phyloP scores from a whole-genome alignment of 2,113 vertebrate genomes.

The Lanius collurio region DNA sequence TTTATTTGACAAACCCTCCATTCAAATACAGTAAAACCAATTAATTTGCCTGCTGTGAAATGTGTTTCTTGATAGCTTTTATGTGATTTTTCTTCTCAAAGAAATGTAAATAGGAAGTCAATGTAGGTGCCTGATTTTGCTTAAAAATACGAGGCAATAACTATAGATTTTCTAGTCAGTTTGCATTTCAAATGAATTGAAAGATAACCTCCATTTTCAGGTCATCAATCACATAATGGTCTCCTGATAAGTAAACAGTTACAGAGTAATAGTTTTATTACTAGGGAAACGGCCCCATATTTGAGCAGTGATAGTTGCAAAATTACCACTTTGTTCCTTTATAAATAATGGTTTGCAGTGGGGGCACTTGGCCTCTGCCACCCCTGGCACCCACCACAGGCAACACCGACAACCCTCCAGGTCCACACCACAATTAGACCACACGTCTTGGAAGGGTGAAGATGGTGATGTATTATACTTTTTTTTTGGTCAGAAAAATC shows the following conservation, averaged over 20 bases:
- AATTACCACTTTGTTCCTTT: conserved; percentile 40
- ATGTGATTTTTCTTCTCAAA: conserved; percentile 71
- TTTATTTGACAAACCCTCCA: conserved; percentile 81
- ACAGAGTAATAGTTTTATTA: conserved; percentile 72
- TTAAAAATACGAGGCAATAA: conserved; percentile 65
- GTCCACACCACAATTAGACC: background rate
- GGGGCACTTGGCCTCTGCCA: background rate
- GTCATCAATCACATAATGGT: conserved; percentile 68
- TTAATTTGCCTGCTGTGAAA: conserved; percentile 82
- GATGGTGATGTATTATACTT: background rate
- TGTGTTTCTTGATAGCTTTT: conserved; percentile 76
- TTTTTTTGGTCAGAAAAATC: conserved; percentile 25
- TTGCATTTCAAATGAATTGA: conserved; percentile 75
- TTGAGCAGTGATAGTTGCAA: conserved; percentile 48
- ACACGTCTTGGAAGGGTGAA: background rate
- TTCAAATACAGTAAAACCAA: conserved; percentile 82
- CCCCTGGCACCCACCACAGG: background rate
- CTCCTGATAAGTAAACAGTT: conserved; percentile 68
- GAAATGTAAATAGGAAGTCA: conserved; percentile 77
- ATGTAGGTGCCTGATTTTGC: conserved; percentile 67
- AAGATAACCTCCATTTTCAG: conserved; percentile 71
- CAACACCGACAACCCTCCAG: fast-evolving
- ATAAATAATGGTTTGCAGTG: conserved; percentile 16
- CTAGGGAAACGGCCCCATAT: conserved; percentile 37
- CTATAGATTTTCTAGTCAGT: conserved; percentile 68